A percentile compares a stretch with the other conserved stretches of the same genome.
Conservation (phyloP, 2,888 invertebrate genomes). For the Hypsopygia costalis region DNA sequence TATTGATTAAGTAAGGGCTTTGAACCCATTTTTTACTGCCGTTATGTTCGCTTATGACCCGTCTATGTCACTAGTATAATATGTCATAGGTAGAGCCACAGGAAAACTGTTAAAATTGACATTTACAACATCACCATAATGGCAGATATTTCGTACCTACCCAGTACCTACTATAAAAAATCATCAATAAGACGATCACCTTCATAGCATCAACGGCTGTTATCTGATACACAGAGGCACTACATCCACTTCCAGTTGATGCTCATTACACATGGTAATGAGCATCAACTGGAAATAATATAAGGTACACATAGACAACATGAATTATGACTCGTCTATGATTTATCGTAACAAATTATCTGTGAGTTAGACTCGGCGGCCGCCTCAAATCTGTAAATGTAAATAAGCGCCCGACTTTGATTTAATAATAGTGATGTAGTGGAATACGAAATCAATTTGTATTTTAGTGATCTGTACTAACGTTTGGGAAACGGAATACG, state of each 20-base stretch:
- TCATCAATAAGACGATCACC: too few relatives aligned
- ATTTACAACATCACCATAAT: too few relatives aligned
- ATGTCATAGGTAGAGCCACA: too few relatives aligned
- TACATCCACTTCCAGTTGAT: constrained; percentile 44
- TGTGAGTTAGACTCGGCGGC: constrained; percentile 41
- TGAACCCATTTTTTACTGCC: too few relatives aligned
- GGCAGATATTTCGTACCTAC: too few relatives aligned
- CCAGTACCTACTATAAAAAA: too few relatives aligned
- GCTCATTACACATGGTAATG: constrained; percentile 61
- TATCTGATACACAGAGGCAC: constrained; percentile 29
- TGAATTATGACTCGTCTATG: constrained; percentile 59
- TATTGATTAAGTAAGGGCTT: too few relatives aligned
- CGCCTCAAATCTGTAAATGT: constrained; percentile 58
- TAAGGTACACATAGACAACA: constrained; percentile 19
- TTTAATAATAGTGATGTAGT: constrained; percentile 53
- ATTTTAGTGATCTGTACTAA: constrained; percentile 15
- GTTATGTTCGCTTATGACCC: too few relatives aligned
- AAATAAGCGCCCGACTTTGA: constrained; percentile 67
- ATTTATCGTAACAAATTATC: constrained; percentile 69
- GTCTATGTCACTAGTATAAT: too few relatives aligned
- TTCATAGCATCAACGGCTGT: constrained; percentile 5
- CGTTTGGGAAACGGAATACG: too few relatives aligned
- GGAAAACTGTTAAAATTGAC: too few relatives aligned
- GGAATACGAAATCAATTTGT: constrained; percentile 36
- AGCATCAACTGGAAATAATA: constrained; percentile 26